Evolutionary conservation across 2,113 vertebrate species (phyloP).

Genomic region (Labeo rohita): DNA sequence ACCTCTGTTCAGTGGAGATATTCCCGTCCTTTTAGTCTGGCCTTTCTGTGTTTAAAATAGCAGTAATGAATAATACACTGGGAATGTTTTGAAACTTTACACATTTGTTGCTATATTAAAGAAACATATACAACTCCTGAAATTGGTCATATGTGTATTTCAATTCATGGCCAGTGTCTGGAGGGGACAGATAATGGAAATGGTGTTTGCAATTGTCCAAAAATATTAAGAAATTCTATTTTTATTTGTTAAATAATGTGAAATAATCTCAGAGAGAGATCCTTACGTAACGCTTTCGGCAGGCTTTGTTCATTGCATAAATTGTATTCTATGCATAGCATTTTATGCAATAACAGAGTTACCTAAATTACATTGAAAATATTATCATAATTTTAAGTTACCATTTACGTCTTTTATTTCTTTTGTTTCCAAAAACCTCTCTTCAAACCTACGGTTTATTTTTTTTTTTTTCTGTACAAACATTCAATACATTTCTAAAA

Average conservation of each 20-base stretch:
- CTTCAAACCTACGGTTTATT: too few relatives aligned
- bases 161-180: not conserved
- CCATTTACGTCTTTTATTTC: too few relatives aligned
- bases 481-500: not conserved
- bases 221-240: too few relatives aligned
- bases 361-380: not conserved
- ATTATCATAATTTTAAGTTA: too few relatives aligned
- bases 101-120: slow-evolving; percentile 9
- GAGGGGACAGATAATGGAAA: not conserved
- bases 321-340: not conserved
- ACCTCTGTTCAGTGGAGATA: not conserved
- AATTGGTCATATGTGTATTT: slow-evolving; percentile 6
- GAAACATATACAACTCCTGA: slow-evolving; percentile 37
- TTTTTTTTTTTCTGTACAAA: not conserved
- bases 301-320: not conserved
- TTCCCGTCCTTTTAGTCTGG: not conserved
- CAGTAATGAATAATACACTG: slow-evolving; percentile 17
- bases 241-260: not conserved
- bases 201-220: too few relatives aligned
- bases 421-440: too few relatives aligned
- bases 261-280: not conserved
- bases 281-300: not conserved
- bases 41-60: slow-evolving; percentile 21
- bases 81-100: slow-evolving; percentile 29
- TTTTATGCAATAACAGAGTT: not conserved